phyloP scores from a whole-genome alignment of 37 sponge, comb jelly and placozoan genomes.

The Chondrosia reniformis region DNA sequence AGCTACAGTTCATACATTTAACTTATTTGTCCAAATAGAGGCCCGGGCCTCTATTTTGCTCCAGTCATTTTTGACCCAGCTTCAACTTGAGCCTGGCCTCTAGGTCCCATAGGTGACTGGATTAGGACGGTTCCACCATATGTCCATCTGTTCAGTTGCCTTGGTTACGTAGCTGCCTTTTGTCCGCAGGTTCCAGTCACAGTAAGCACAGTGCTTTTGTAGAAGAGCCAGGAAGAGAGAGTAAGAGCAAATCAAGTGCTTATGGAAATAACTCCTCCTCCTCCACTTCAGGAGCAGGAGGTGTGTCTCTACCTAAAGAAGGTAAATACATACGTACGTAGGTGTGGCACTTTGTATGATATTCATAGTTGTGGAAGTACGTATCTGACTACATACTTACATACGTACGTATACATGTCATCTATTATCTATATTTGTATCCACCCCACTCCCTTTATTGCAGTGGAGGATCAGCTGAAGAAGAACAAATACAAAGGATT shows the following conservation, averaged over 20 bases:
- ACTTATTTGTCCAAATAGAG: too few relatives aligned
- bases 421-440: background rate
- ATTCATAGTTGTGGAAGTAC: background rate
- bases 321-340: background rate
- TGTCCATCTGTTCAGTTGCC: background rate
- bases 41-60: too few relatives aligned
- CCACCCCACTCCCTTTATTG: background rate
- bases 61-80: too few relatives aligned
- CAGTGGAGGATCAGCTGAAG: conserved; percentile 1
- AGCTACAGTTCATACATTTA: too few relatives aligned
- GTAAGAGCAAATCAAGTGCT: background rate
- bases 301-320: background rate
- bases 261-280: background rate
- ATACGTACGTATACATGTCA: too few relatives aligned
- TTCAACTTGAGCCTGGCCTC: too few relatives aligned
- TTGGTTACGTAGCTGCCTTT: too few relatives aligned
- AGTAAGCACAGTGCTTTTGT: conserved; percentile 69
- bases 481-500: conserved; percentile 10
- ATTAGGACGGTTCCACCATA: background rate
- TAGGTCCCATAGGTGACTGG: background rate
- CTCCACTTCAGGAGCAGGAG: background rate
- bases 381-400: background rate
- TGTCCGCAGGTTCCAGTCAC: conserved; percentile 11
- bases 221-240: background rate
- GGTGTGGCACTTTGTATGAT: background rate